Evolutionary conservation across 2,113 vertebrate species (phyloP), one percentile per base, ranked within the genome.

Genomic region (Orientallactaga bullata): DNA sequence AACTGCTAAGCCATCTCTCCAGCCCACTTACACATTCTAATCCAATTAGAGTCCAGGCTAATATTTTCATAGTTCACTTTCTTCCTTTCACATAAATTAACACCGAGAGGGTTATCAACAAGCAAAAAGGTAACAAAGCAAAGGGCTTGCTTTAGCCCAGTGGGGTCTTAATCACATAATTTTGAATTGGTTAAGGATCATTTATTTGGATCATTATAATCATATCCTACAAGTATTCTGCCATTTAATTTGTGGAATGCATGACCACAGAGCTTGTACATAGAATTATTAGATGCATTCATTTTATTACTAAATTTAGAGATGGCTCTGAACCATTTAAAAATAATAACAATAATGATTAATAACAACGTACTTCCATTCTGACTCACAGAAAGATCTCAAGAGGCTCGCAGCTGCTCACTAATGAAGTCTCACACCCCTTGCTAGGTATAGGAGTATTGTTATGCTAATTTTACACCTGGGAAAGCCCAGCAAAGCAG

Each of bases 151-250:
- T 97, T 97, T 95, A 95, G 82, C 85, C 98, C 89, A 96, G 97
- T 96, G 97, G 97, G 95, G 96, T 98, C 97, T 98, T 97, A 97
- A 94, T 97, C 97, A 98, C 93, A 95, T 97, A 97, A 94, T 95
- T 96, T 95, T 97, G 94, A 95, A 80, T 97, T 98, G 97, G 96
- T 96, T 96, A 96, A 97, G 92, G 97, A 97, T 98, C 97, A 97
- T 98, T 98, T 98, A 96, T 97, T 97, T 96, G 94, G 94, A 96
- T 97, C 97, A 96, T 98, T 98, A 98, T 95, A 96, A 89, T 97
- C 90, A 69, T 91, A 97, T 96, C 93, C 96, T 96, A 96, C 96
- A 96, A 94, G 97, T 83, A 95, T 96, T 97, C 97, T 97, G 13
- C 3, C 95, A 95, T 97, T 98, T 97, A 97, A 97, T 97, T 98